Conservation (phyloP, 2,797 vertebrate species). For the Coregonus suidteri region DNA sequence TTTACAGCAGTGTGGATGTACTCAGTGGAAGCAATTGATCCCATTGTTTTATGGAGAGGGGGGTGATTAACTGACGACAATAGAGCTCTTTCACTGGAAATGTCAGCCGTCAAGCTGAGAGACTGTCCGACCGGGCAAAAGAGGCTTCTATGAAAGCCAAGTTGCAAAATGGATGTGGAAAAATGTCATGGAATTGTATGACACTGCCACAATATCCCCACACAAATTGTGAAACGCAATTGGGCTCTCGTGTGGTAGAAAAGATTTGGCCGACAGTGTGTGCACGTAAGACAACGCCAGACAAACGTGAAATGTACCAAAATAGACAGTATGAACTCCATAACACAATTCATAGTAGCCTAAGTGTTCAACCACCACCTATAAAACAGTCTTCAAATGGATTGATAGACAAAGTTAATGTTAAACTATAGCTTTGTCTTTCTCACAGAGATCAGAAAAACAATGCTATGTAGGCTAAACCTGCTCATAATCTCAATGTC, state of each 20-base stretch:
- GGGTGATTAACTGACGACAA: conserved; percentile 71
- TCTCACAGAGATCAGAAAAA: not conserved
- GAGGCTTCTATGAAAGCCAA: conserved; percentile 65
- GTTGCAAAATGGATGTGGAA: conserved; percentile 65
- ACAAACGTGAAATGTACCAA: conserved; percentile 40
- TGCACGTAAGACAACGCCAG: conserved; percentile 16
- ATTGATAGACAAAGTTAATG: too few relatives aligned
- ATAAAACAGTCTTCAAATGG: too few relatives aligned
- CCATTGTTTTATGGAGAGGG: conserved; percentile 71
- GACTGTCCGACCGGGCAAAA: conserved; percentile 67
- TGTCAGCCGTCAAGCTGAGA: conserved; percentile 73
- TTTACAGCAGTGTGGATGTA: conserved; percentile 66
- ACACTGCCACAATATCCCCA: conserved; percentile 43
- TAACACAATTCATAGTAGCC: not conserved
- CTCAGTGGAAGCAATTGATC: conserved; percentile 75
- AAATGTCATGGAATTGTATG: conserved; percentile 36
- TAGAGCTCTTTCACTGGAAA: conserved; percentile 75
- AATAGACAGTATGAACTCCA: not conserved
- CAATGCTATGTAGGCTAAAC: conserved; percentile 16
- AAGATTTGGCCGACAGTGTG: conserved; percentile 10
- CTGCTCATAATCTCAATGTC: conserved; percentile 46
- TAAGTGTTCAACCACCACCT: too few relatives aligned
- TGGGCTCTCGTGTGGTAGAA: conserved; percentile 33
- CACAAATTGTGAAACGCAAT: conserved; percentile 55
- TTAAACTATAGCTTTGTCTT: too few relatives aligned